A percentile compares a stretch with the other conserved stretches of the same genome.
Conservation (phyloP, 2,113 vertebrate species). For the Indicator maculatus region DNA sequence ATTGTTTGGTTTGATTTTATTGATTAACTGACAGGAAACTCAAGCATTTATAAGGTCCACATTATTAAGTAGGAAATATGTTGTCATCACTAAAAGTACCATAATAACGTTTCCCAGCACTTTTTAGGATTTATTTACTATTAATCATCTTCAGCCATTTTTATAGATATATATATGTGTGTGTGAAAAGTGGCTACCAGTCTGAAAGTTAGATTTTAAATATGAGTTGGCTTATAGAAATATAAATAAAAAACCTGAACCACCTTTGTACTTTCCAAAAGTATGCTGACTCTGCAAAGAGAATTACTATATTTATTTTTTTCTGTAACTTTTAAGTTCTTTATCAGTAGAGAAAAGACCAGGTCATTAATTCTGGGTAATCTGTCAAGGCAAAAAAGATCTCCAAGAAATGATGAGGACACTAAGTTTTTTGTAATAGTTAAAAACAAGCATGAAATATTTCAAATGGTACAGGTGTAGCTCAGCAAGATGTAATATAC, state of each 20-base stretch:
- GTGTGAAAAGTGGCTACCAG: neutral
- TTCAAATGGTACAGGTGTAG: neutral
- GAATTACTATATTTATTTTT: neutral
- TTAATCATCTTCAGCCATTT: neutral
- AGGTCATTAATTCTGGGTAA: neutral
- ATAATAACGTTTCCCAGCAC: neutral
- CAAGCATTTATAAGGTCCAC: slow-evolving; percentile 17
- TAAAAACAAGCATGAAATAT: neutral
- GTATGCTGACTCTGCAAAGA: neutral
- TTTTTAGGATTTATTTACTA: neutral
- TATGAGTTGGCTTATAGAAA: neutral
- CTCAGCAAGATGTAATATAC: neutral
- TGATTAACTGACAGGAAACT: neutral
- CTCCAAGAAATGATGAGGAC: neutral
- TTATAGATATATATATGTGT: neutral
- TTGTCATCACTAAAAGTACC: neutral
- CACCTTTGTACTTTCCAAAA: neutral
- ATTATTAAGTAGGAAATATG: neutral
- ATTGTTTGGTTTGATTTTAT: neutral
- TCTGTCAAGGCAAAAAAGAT: neutral
- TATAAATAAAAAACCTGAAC: neutral
- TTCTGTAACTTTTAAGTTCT: neutral
- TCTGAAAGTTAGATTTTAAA: neutral
- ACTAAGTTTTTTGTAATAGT: neutral
- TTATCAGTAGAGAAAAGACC: neutral